phyloP scores from a whole-genome alignment of 2,888 invertebrate species.

The Masnerella sp. region DNA sequence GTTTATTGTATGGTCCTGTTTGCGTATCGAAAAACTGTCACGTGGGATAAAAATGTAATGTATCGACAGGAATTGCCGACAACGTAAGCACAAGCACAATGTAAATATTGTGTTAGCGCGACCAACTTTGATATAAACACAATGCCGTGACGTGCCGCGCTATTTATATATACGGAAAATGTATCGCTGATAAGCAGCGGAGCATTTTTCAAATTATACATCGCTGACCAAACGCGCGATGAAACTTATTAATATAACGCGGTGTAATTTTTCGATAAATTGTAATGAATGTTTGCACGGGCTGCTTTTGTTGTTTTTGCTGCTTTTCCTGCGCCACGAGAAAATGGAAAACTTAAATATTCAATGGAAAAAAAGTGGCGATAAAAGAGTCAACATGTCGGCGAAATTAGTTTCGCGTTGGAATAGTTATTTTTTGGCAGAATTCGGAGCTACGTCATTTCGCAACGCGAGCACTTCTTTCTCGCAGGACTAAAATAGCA shows the following conservation, averaged over 20 bases:
- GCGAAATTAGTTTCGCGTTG: too few relatives aligned
- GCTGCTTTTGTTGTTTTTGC: too few relatives aligned
- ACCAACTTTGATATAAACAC: conserved; percentile 35
- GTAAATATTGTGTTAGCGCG: conserved; percentile 44
- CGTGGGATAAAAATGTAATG: conserved; percentile 31
- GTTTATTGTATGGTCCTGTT: conserved; percentile 7
- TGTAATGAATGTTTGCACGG: too few relatives aligned
- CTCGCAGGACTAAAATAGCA: background rate
- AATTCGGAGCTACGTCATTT: background rate
- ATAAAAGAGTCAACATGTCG: too few relatives aligned
- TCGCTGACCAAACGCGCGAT: background rate
- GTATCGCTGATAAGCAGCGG: background rate
- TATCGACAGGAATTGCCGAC: conserved; percentile 44
- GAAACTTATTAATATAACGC: conserved; percentile 5
- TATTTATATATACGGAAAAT: conserved; percentile 7
- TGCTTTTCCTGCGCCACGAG: conserved; percentile 6
- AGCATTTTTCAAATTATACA: conserved; percentile 5
- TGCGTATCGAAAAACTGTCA: conserved; percentile 50
- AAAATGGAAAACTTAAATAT: conserved; percentile 28
- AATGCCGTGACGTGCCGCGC: conserved; percentile 11
- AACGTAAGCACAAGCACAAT: conserved; percentile 28
- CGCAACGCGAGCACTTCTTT: background rate
- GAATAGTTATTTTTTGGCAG: conserved; percentile 1
- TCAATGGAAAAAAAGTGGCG: too few relatives aligned
- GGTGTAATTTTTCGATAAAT: background rate